Base-by-base conservation (phyloP, 2,888 invertebrate species). In the Caenorhabditis wallacei region DNA sequence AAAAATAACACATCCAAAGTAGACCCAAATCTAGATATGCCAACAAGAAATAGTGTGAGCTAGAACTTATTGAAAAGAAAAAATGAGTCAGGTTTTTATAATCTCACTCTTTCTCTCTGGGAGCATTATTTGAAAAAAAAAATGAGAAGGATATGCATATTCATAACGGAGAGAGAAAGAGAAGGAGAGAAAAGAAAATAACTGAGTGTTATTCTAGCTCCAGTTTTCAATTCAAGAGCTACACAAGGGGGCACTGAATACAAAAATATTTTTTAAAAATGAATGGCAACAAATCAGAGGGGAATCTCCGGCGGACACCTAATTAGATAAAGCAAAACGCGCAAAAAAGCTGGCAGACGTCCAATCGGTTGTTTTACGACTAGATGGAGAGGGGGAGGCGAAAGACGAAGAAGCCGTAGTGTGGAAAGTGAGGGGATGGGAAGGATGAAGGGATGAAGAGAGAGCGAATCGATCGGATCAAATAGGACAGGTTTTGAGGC, bases 301-400 rank as follows among this genome's bases (percentile, higher is more conserved):
- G 40, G 40, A 68, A 68, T 53, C 53, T 40, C 54, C 37, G n/a
- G 54, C 54, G 40, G 22, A 68, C 53, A 40, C 54, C 68, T 68
- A 68, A 68, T 68, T 54, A 68, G 68, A 68, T 68, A 68, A 54
- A 40, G 53, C 53, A 54, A 54, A 54, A 59, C 20, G 61, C 59
- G 61, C n/a, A 63, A 46, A 46, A 35, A 35, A n/a, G 54, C 68
- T 68, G 54, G 54, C 68, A 48, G 51, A 16, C 43, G 40, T 48
- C 30, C 64, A 64, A 48, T 64, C 61, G 64, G 64, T 48, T 61
- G 61, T 61, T 64, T 64, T 64, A 51, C 51, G 64, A 51, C 26
- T 20, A 1, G n/a, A 22, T 20, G n/a, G n/a, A n/a, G n/a, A n/a
- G n/a, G n/a, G n/a, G n/a, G 63, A 63, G 8, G 46, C 24, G 20